These are phyloP conservation scores for Drosophila macrospina DNA, from an alignment of 2,888 invertebrate species.

Conservation along the genomic window DNA sequence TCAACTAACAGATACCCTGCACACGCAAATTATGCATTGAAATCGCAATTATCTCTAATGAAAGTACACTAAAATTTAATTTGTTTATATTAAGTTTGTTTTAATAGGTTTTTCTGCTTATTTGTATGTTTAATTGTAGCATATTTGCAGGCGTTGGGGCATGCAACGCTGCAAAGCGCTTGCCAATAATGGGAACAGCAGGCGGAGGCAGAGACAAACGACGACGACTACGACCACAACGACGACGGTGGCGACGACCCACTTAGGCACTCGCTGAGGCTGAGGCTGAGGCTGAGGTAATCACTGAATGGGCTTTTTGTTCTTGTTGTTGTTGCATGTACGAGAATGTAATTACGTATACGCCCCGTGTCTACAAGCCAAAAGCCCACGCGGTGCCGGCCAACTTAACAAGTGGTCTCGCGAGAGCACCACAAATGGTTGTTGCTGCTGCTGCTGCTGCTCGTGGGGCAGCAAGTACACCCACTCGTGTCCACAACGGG, in stretches of 20 bases:
- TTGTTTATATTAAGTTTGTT: too few species aligned
- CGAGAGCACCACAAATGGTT: conserved; percentile 30
- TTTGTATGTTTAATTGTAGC: conserved; percentile 37
- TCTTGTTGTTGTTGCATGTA: conserved; percentile 23
- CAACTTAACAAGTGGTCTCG: conserved; percentile 64
- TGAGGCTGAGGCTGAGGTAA: conserved; percentile 62
- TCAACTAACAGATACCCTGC: background rate
- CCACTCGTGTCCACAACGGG: conserved; percentile 48
- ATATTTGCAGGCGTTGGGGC: conserved; percentile 49
- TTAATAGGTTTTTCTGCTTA: background rate
- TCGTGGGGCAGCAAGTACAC: conserved; percentile 12
- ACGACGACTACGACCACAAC: conserved; percentile 20
- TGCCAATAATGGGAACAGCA: conserved; percentile 20
- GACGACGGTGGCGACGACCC: conserved; percentile 42
- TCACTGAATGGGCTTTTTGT: conserved; percentile 31
- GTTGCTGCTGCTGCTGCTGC: conserved; percentile 7
- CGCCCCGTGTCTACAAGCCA: conserved; percentile 48
- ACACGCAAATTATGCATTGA: background rate
- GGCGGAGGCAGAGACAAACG: conserved; percentile 27
- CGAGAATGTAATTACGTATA: conserved; percentile 55
- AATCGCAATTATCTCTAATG: background rate
- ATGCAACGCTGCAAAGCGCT: conserved; percentile 35
- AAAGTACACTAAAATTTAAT: background rate
- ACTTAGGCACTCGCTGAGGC: conserved; percentile 48
- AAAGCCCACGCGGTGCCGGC: conserved; percentile 54